Conservation (phyloP, 2,797 vertebrate genomes). For the Dallia pectoralis region DNA sequence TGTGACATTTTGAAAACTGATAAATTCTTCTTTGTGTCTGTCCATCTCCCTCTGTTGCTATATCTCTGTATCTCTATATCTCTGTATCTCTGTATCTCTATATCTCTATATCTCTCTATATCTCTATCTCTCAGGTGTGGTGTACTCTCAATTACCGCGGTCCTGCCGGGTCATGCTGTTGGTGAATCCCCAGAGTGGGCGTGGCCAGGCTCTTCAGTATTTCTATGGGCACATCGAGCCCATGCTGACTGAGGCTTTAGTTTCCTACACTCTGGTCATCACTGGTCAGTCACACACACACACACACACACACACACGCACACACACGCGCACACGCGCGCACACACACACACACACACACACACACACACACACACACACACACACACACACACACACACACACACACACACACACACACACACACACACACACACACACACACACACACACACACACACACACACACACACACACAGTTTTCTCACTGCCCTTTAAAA, state of each 20-base stretch:
- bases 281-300: constrained; percentile 77
- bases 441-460: not conserved
- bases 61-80: constrained; percentile 22
- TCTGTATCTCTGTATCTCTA: too few species aligned
- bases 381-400: constrained; percentile 5
- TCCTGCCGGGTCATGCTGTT: constrained; percentile 82
- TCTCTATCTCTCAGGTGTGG: constrained; percentile 62
- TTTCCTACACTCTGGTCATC: constrained; percentile 78
- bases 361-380: not conserved
- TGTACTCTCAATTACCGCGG: constrained; percentile 66
- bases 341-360: constrained; percentile 13
- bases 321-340: constrained; percentile 17
- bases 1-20: not conserved
- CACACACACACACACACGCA: not conserved
- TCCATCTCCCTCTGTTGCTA: not conserved
- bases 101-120: constrained; percentile 4
- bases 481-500: constrained; percentile 12
- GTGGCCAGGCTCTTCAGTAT: constrained; percentile 81
- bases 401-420: constrained; percentile 28
- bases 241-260: constrained; percentile 82
- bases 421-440: not conserved
- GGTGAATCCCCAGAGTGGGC: constrained; percentile 87
- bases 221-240: constrained; percentile 81
- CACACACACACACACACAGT: not conserved
- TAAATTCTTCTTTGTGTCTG: constrained; percentile 4